Percentiles rank a stretch among this genome's conserved stretches.
phyloP scores from a whole-genome alignment of 2,888 invertebrate species.

The Tachina grossa region DNA sequence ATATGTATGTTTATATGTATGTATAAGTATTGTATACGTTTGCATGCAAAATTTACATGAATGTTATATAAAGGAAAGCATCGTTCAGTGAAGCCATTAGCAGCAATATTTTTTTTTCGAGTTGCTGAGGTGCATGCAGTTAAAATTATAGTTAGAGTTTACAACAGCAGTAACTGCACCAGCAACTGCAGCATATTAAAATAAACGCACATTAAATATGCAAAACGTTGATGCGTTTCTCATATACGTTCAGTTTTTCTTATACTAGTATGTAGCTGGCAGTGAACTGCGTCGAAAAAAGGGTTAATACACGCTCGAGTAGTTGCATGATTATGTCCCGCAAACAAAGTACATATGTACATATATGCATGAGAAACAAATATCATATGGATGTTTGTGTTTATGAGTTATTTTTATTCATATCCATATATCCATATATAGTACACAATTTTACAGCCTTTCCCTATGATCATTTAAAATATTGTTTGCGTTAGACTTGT shows the following conservation, averaged over 20 bases:
- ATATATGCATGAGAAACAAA: neutral
- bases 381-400: neutral
- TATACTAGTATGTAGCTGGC: neutral
- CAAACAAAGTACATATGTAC: no score
- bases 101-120: conserved; percentile 12
- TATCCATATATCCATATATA: no score
- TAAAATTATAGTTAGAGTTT: conserved; percentile 6
- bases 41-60: conserved; percentile 17
- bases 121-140: neutral
- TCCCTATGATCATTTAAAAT: no score
- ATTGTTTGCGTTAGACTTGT: no score
- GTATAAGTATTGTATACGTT: neutral
- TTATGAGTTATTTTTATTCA: neutral
- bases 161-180: conserved; percentile 7
- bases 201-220: conserved; percentile 51
- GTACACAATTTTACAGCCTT: no score
- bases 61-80: conserved; percentile 13
- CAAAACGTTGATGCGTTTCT: conserved; percentile 50
- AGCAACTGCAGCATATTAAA: conserved; percentile 39
- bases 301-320: conserved; percentile 68
- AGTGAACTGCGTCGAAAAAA: conserved; percentile 19
- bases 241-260: neutral
- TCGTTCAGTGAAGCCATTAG: conserved; percentile 4
- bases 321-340: conserved; percentile 57
- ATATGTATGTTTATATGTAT: neutral